These are phyloP conservation scores for Pavo muticus DNA, from an alignment of 2,113 vertebrate species.

Conservation along the genomic window DNA sequence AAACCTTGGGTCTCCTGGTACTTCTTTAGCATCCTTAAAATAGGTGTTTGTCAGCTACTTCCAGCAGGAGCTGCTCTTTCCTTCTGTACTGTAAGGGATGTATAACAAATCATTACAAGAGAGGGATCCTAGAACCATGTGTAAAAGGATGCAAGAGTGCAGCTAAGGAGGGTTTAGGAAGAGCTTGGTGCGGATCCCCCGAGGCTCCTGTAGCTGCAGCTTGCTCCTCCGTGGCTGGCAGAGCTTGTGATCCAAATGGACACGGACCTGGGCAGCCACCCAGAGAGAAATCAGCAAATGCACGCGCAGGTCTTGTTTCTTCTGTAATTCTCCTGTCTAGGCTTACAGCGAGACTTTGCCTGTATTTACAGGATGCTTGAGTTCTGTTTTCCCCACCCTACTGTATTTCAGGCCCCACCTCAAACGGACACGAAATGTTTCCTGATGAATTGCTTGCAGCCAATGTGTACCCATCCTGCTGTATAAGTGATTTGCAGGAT, in stretches of 20 bases:
- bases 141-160: neutral
- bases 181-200: neutral
- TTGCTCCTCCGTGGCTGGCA: accelerated
- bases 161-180: neutral
- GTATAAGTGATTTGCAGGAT: neutral
- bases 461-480: neutral
- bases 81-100: neutral
- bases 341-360: neutral
- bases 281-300: neutral
- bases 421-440: neutral
- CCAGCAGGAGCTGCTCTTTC: neutral
- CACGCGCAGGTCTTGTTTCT: neutral
- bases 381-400: neutral
- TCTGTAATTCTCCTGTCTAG: neutral
- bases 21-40: neutral
- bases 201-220: neutral
- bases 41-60: neutral
- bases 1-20: neutral
- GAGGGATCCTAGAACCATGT: neutral
- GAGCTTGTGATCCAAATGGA: neutral
- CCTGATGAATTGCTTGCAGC: constrained; percentile 12
- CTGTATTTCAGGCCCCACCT: neutral
- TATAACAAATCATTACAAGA: neutral
- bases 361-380: neutral
- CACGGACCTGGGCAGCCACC: accelerated